phyloP scores from a whole-genome alignment of 2,113 vertebrate genomes.

The Bettongia penicillata region DNA sequence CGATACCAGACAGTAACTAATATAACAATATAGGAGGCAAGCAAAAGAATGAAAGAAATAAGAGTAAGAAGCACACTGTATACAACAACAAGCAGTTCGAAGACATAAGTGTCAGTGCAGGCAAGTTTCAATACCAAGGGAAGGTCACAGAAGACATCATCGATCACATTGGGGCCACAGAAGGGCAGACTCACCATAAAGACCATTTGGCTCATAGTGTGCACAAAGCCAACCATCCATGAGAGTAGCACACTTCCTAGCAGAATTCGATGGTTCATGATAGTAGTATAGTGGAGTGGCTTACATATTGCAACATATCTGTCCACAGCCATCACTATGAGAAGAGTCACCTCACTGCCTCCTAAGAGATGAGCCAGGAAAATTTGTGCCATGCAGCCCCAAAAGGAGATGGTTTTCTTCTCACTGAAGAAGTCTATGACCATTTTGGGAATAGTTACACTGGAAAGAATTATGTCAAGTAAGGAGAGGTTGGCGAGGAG shows the following conservation, averaged over 20 bases:
- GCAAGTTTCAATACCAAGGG: constrained; percentile 65
- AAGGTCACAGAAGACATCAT: constrained; percentile 68
- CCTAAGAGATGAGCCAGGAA: constrained; percentile 71
- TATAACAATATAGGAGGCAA: constrained; percentile 51
- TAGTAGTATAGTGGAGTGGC: constrained; percentile 61
- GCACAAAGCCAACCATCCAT: constrained; percentile 62
- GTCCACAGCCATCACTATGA: constrained; percentile 71
- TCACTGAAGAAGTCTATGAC: constrained; percentile 45
- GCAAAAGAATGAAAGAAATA: constrained; percentile 55
- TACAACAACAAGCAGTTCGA: constrained; percentile 51
- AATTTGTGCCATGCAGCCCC: constrained; percentile 69
- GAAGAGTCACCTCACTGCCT: constrained; percentile 70
- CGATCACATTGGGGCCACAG: constrained; percentile 70
- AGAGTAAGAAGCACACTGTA: constrained; percentile 52
- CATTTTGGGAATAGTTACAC: constrained; percentile 57
- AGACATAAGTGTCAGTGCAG: constrained; percentile 50
- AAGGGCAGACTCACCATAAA: constrained; percentile 65
- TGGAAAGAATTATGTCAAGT: constrained; percentile 52
- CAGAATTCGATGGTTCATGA: constrained; percentile 57
- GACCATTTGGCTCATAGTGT: constrained; percentile 61
- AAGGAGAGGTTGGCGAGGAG: constrained; percentile 61
- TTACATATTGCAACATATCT: constrained; percentile 71
- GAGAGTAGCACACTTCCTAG: constrained; percentile 43
- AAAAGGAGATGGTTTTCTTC: constrained; percentile 61
- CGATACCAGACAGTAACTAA: neutral